A percentile compares a stretch with the other conserved stretches of the same genome.
Conservation (phyloP, 2,888 invertebrate genomes). For the Drepanosiphum platanoidis region DNA sequence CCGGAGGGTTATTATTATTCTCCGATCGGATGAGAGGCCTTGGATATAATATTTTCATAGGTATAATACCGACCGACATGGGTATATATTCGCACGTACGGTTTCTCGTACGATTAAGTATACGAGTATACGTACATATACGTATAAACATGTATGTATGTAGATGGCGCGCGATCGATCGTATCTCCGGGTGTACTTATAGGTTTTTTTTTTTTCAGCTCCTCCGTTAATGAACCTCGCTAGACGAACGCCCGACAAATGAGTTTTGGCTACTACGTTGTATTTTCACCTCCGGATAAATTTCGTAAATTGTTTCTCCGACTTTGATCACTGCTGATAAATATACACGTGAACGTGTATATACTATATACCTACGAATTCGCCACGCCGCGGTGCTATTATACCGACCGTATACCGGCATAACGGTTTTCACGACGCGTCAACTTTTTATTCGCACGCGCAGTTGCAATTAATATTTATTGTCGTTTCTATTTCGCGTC, state of each 20-base stretch:
- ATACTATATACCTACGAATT: background rate
- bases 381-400: background rate
- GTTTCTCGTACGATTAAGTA: background rate
- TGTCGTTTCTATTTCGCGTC: background rate
- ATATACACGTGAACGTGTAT: background rate
- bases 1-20: slow-evolving; percentile 20
- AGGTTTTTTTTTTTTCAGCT: background rate
- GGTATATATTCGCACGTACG: background rate
- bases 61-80: background rate
- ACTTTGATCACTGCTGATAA: background rate
- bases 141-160: background rate
- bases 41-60: background rate
- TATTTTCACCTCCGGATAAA: slow-evolving; percentile 18
- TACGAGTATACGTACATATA: background rate
- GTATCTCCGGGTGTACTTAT: slow-evolving; percentile 6
- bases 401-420: background rate
- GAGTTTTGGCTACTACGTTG: slow-evolving; percentile 39
- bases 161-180: slow-evolving; percentile 31
- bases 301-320: slow-evolving; percentile 15
- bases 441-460: background rate
- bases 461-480: background rate
- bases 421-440: background rate
- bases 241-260: slow-evolving; percentile 32
- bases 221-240: slow-evolving; percentile 33
- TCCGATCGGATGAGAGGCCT: background rate